Evolutionary conservation across 2,797 vertebrate genomes (phyloP), one percentile per base, ranked within the genome.

Genomic region (Hephaestus fuliginosus): DNA sequence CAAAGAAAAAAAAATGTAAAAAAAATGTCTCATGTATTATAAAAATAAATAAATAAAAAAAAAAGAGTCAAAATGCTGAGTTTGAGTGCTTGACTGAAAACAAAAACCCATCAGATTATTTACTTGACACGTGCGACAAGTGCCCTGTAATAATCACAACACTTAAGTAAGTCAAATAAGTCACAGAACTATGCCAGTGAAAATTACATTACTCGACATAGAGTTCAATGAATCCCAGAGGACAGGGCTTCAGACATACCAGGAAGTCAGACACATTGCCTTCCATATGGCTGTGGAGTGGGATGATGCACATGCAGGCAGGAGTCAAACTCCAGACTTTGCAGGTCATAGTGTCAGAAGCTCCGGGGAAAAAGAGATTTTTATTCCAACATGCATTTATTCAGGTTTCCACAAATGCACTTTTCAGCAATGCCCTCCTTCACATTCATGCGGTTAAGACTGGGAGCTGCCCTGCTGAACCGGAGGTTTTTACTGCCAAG

Each of bases 221-320:
- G 20, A 85, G 69, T 82, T 52, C 63, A 77, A 70, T 52, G 56
- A 22, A 51, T 82, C 74, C 88, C 78, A 56, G 48, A 71, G 77
- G 81, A 73, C 15, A 1, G 49, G 36, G 46, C 60, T 74, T 75
- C 36, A 57, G 57, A 77, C 69, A 72, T 80, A 70, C 11, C 7
- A 33, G 30, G 33, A 75, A 58, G 70, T 49, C 48, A 41, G 71
- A 56, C 79, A 58, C 58, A 30, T 56, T 64, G 56, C 25, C 55
- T 36, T 77, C 85, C 82, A 85, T 78, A 62, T 83, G 88, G 65
- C 71, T 57, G 60, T 46, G 22, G 15, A 67, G 61, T 25, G 76
- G 81, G 61, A 73, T 51, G 46, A 74, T 72, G 36, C 67, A 55
- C 69, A 75, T 62, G 69, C 48, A 77, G 70, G 51, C 57, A 46